Evolutionary conservation across 2,797 vertebrate species (phyloP), one percentile per base, ranked within the genome.

Genomic region (Jordanella pulchra): DNA sequence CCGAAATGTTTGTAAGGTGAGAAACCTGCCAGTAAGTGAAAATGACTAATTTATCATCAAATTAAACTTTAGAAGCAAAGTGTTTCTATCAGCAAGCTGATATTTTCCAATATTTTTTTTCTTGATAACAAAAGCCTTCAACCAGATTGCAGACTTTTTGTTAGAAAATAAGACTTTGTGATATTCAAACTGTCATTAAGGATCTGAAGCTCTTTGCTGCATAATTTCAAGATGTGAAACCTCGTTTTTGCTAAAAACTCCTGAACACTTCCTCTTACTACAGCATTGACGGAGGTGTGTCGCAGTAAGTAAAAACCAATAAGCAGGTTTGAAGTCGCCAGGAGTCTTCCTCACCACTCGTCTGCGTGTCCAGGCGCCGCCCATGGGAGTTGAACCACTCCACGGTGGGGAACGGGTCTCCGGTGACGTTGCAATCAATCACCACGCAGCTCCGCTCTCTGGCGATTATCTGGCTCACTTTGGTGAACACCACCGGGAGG

Each of bases 381-480:
- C 97, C 96, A 0, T 96, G 94, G 42, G 98, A 99, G 89, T 97
- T 97, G 90, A 96, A 98, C 98, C 98, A 99, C 77, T 93, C 94
- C 76, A 98, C 93, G 0, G 58, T 94, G 21, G 96, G 98, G 53
- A 92, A 90, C 10, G 98, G 98, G 14, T 95, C 92, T 77, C 97
- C 97, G 13, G 93, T 95, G 84, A 98, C 90, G 27, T 97, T 99
- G 91, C 98, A 99, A 81, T 98, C 95, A 25, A 99, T 97, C 91
- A 97, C 92, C 78, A 94, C 96, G 72, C 95, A 97, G 79, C 92
- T 96, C 45, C 97, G 97, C 90, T 99, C 98, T 45, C 96, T 95
- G 89, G 95, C 97, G 65, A 97, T 98, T 81, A 99, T 94, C 89
- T 98, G 97, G 87, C 92, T 94, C 1, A 94, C 92, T 82, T 68